phyloP scores from a whole-genome alignment of 2,797 vertebrate genomes.

The Myoxocephalus aenaeus region DNA sequence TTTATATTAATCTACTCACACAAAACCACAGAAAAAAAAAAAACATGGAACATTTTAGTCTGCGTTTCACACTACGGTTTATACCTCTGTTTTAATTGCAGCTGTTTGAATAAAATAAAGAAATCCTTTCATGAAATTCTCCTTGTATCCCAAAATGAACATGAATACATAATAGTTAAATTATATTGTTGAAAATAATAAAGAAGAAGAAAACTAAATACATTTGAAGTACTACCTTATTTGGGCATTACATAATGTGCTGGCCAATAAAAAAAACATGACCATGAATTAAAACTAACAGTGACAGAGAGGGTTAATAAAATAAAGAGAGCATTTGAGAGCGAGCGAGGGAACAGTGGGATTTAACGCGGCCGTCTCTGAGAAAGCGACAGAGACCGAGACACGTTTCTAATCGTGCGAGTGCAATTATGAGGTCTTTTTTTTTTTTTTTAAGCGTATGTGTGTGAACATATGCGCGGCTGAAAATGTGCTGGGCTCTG shows the following conservation, averaged over 20 bases:
- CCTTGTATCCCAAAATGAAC: background rate
- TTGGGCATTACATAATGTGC: background rate
- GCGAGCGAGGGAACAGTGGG: conserved; percentile 51
- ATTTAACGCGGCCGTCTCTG: conserved; percentile 81
- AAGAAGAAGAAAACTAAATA: background rate
- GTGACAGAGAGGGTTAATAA: conserved; percentile 40
- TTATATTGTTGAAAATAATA: background rate
- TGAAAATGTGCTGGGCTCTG: conserved; percentile 88
- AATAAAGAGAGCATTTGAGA: conserved; percentile 32
- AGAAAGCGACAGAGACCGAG: conserved; percentile 51
- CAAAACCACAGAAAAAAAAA: background rate
- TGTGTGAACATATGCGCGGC: conserved; percentile 47
- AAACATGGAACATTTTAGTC: background rate
- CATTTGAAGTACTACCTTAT: background rate
- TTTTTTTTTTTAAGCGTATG: conserved; percentile 38
- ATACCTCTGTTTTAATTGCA: conserved; percentile 5
- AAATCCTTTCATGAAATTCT: background rate
- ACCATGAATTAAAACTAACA: background rate
- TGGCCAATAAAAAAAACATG: conserved; percentile 8
- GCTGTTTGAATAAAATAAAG: background rate
- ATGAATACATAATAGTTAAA: background rate
- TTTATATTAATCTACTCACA: background rate
- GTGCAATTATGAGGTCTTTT: conserved; percentile 64
- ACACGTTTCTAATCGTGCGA: conserved; percentile 52
- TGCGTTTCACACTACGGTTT: background rate